A percentile compares a stretch with the other conserved stretches of the same genome.
phyloP scores from a whole-genome alignment of 2,888 invertebrate species.

The Andrena camellia region DNA sequence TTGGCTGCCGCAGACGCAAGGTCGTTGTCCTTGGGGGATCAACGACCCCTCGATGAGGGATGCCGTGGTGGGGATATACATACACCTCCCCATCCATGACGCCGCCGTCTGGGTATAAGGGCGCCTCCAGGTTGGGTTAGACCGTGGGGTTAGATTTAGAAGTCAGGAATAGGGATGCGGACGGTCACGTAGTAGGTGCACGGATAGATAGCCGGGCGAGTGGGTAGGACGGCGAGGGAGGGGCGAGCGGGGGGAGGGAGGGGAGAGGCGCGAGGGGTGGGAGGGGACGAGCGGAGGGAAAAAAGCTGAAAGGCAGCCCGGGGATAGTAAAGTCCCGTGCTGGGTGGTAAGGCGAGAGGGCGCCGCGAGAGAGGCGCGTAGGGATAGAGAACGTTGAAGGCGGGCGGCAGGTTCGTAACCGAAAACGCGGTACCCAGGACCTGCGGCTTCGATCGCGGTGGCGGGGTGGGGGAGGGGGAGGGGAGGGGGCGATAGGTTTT shows the following conservation, averaged over 20 bases:
- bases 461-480: background rate
- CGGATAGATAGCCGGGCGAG: constrained; percentile 57
- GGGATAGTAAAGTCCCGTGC: constrained; percentile 66
- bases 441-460: constrained; percentile 22
- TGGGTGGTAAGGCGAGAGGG: constrained; percentile 61
- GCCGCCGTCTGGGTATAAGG: constrained; percentile 76
- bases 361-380: constrained; percentile 47
- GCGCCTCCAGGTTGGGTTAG: constrained; percentile 74
- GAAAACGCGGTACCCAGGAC: constrained; percentile 49
- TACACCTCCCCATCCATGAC: constrained; percentile 75
- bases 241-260: constrained; percentile 1
- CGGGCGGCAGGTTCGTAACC: constrained; percentile 50
- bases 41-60: constrained; percentile 84
- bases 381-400: constrained; percentile 54
- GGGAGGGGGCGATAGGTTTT: constrained; percentile 48
- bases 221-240: constrained; percentile 8
- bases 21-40: constrained; percentile 85
- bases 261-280: background rate
- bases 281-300: constrained; percentile 50
- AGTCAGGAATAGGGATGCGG: constrained; percentile 71
- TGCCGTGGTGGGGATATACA: constrained; percentile 76
- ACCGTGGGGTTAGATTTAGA: constrained; percentile 74
- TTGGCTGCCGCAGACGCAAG: constrained; percentile 83
- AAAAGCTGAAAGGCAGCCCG: constrained; percentile 69
- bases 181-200: constrained; percentile 61